Percentiles rank a stretch among this genome's conserved stretches.
These are phyloP conservation scores for Meloidogyne chitwoodi DNA, from an alignment of 1,140 invertebrate genomes.

Conservation along the genomic window DNA sequence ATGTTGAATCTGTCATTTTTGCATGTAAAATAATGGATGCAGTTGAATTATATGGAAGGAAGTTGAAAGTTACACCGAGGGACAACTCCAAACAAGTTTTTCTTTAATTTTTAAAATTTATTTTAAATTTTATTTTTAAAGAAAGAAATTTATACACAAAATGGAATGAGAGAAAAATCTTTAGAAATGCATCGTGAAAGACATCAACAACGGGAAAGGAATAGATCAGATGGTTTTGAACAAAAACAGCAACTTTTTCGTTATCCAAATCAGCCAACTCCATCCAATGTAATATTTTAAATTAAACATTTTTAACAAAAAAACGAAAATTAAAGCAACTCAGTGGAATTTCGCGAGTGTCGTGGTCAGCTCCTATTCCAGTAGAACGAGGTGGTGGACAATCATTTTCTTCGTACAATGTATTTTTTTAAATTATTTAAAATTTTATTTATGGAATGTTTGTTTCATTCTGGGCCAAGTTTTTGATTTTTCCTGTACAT, in stretches of 20 bases:
- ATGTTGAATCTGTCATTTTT: slow-evolving; percentile 32
- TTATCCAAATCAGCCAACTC: not conserved
- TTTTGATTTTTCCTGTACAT: too few relatives aligned
- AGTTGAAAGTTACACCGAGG: slow-evolving; percentile 28
- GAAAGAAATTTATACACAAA: not conserved
- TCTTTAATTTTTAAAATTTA: not conserved
- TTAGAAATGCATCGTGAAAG: not conserved
- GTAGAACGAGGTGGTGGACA: too few relatives aligned
- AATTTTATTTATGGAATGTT: too few relatives aligned
- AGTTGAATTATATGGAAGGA: slow-evolving; percentile 15
- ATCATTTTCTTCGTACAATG: too few relatives aligned
- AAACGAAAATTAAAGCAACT: not conserved
- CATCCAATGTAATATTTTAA: not conserved
- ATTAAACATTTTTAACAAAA: not conserved
- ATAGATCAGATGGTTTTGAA: not conserved
- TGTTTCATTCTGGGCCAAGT: too few relatives aligned
- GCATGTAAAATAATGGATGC: slow-evolving; percentile 34
- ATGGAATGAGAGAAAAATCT: not conserved
- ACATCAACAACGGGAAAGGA: not conserved
- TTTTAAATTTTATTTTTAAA: not conserved
- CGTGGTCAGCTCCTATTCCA: too few relatives aligned
- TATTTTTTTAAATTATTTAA: too few relatives aligned
- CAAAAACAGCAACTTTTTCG: not conserved
- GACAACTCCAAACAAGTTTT: slow-evolving; percentile 27
- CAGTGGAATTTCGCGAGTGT: not conserved